These are phyloP conservation scores for Pterostichus niger DNA, from an alignment of 2,888 invertebrate genomes.

Conservation along the genomic window DNA sequence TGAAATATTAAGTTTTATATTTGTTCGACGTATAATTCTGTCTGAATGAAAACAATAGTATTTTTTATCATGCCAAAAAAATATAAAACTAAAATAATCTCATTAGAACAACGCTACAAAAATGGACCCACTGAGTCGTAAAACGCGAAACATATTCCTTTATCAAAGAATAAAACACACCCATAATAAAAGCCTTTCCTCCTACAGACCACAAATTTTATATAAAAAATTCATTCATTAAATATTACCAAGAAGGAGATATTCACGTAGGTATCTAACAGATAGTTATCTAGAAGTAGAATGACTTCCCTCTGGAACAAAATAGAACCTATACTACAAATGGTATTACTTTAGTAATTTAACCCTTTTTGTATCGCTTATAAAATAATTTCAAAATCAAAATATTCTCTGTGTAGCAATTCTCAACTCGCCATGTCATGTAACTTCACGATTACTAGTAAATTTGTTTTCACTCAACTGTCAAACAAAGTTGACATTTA, in stretches of 20 bases:
- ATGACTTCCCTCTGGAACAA: too few species aligned
- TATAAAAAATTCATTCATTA: constrained; percentile 22
- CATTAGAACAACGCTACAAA: constrained; percentile 33
- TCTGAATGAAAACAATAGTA: constrained; percentile 46
- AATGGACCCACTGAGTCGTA: constrained; percentile 27
- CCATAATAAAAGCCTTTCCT: constrained; percentile 4
- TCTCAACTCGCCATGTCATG: too few species aligned
- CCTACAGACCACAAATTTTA: constrained; percentile 25
- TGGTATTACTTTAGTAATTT: too few species aligned
- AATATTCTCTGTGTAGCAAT: too few species aligned
- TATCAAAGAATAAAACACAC: constrained; percentile 41
- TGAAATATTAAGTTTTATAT: constrained; percentile 54
- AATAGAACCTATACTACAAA: too few species aligned
- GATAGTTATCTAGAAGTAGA: too few species aligned
- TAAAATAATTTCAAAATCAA: too few species aligned
- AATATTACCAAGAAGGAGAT: constrained; percentile 8
- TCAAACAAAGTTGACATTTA: too few species aligned
- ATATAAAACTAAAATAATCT: constrained; percentile 55
- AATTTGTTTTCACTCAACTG: too few species aligned
- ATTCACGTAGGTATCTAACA: too few species aligned
- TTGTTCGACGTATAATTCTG: constrained; percentile 43
- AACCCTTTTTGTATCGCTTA: too few species aligned
- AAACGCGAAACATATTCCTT: constrained; percentile 15
- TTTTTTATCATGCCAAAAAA: constrained; percentile 51
- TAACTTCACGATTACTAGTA: too few species aligned